A percentile compares a stretch with the other conserved stretches of the same genome.
Evolutionary conservation across 2,113 vertebrate species (phyloP).

Genomic region (Triplophysa tibetana): DNA sequence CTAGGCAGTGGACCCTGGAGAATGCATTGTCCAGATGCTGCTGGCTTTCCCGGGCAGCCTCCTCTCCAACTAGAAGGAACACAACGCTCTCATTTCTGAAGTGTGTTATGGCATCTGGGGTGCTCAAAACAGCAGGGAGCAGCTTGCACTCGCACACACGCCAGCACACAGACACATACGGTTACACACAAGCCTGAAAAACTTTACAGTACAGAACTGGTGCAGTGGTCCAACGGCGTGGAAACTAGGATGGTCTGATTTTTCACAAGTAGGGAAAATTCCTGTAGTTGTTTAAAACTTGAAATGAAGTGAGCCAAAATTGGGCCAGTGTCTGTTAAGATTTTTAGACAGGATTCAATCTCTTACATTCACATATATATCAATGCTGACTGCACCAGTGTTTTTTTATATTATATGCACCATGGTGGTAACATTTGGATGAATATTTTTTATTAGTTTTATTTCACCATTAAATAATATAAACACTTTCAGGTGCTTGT

Average conservation of each 20-base stretch:
- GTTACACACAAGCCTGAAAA: slow-evolving; percentile 1
- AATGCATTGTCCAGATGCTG: slow-evolving; percentile 77
- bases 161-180: slow-evolving; percentile 1
- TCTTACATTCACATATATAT: neutral
- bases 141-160: neutral
- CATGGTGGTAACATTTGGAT: too few species aligned
- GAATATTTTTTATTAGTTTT: too few species aligned
- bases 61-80: slow-evolving; percentile 64
- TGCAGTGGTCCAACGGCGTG: neutral
- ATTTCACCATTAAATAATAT: too few species aligned
- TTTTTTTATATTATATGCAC: neutral
- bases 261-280: neutral
- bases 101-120: slow-evolving; percentile 60
- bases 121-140: slow-evolving; percentile 45
- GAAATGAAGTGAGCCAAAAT: neutral
- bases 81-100: slow-evolving; percentile 71
- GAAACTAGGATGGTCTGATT: slow-evolving; percentile 37
- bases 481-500: too few species aligned
- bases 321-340: neutral
- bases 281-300: neutral
- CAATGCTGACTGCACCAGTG: neutral
- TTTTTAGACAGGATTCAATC: neutral
- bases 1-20: slow-evolving; percentile 68
- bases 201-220: neutral
- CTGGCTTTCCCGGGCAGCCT: slow-evolving; percentile 61